These are phyloP conservation scores for Nasonovia ribisnigri DNA, from an alignment of 2,888 invertebrate genomes.

Conservation along the genomic window DNA sequence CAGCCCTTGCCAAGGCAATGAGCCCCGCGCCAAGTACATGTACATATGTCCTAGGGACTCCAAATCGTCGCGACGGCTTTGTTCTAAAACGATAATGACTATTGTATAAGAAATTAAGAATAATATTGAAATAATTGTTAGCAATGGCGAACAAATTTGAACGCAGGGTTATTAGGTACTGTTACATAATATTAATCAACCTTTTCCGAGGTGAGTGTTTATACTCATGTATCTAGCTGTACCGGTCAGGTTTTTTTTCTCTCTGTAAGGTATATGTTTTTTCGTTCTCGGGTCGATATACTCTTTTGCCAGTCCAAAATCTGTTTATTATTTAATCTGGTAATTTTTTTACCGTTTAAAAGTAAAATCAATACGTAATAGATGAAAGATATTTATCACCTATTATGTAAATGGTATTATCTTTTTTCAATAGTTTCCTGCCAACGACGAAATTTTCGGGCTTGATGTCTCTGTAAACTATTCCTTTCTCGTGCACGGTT, in stretches of 20 bases:
- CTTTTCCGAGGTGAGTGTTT: conserved; percentile 99
- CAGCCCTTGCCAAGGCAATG: conserved; percentile 99
- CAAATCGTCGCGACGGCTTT: conserved; percentile 98
- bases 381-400: conserved; percentile 71
- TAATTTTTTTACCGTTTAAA: conserved; percentile 17
- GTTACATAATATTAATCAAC: conserved; percentile 71
- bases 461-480: conserved; percentile 99
- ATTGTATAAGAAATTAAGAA: neutral
- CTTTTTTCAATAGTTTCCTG: conserved; percentile 94
- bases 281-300: conserved; percentile 99
- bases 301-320: conserved; percentile 99
- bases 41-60: conserved; percentile 99
- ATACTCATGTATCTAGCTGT: conserved; percentile 99
- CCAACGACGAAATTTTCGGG: conserved; percentile 99
- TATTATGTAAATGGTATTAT: conserved; percentile 99
- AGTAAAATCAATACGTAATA: neutral
- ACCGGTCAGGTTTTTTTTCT: conserved; percentile 99
- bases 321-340: conserved; percentile 71
- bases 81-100: conserved; percentile 77
- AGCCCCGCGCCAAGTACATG: conserved; percentile 99
- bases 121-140: neutral
- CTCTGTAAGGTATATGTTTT: conserved; percentile 99
- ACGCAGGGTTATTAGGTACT: conserved; percentile 65
- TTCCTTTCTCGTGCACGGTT: conserved; percentile 98
- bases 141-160: neutral